Base-by-base conservation (phyloP, 2,797 vertebrate species). In the Taenioides sp. region DNA sequence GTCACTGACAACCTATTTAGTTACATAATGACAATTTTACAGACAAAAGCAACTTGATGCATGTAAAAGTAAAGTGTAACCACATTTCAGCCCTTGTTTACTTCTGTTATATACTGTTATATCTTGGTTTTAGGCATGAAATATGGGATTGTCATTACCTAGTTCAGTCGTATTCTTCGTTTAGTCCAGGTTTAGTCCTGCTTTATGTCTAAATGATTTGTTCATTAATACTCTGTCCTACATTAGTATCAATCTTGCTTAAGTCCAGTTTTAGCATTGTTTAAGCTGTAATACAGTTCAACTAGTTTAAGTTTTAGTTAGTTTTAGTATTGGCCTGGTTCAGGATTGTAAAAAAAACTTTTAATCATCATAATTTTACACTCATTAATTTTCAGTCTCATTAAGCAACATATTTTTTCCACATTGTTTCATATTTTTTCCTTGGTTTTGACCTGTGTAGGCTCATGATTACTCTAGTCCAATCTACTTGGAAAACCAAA, bases 1-100 rank as follows among this genome's bases (percentile, higher is more conserved):
- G 65, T 73, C 73, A 58, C 79, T 74, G 76, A 76, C 65, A 82
- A 68, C 12, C 66, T 62, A 69, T 82, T 82, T 50, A 73, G 70
- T 76, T 70, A 69, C 52, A 22, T 47, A 27, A 77, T 80, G 23
- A 59, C 69, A 60, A 37, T 68, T 65, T 61, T 71, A 20, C 43
- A 14, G 23, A 40, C 49, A 59, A 59, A 28, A 50, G 52, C 50
- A 28, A 58, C 76, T 16, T 55, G 52, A 59, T 69, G 69, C 28
- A 83, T 78, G 22, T 5, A 74, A 27, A 64, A 69, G 22, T 25
- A 4, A 58, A 58, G 22, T 23, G 22, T 27, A 28, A 27, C 25
- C 14, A 59, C 57, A 27, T 59, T 59, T 23, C 54, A 23, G 10
- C 22, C 11, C 22, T n/a, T 4, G 14, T n/a, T n/a, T 54, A 54